A percentile compares a stretch with the other conserved stretches of the same genome.
Conservation (phyloP, 2,888 invertebrate genomes). For the Coronaproctus castanopsis region DNA sequence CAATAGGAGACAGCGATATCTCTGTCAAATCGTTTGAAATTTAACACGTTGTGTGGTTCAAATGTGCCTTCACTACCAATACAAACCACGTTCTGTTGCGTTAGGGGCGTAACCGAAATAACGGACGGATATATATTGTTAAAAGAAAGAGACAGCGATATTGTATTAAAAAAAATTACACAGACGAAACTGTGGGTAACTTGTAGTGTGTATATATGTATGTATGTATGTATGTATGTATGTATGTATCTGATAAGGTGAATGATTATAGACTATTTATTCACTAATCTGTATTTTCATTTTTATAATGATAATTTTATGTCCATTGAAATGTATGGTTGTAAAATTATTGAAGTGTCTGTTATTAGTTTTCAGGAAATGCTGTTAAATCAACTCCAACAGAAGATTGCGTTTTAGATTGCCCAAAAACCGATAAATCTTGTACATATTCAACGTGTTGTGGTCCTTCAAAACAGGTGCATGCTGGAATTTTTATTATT, state of each 20-base stretch:
- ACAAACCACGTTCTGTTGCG: no score
- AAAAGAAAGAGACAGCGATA: no score
- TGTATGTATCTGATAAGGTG: neutral
- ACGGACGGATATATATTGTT: no score
- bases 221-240: neutral
- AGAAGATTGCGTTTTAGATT: slow-evolving; percentile 61
- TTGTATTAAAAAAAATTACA: no score
- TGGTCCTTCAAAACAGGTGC: slow-evolving; percentile 57
- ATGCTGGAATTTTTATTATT: neutral
- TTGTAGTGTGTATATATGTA: neutral
- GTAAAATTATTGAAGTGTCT: neutral
- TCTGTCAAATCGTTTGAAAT: no score
- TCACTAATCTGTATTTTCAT: neutral
- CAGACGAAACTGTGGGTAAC: no score
- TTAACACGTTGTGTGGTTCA: no score
- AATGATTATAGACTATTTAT: neutral
- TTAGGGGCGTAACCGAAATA: no score
- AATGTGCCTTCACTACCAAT: no score
- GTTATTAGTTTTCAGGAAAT: slow-evolving; percentile 29
- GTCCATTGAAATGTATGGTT: slow-evolving; percentile 1
- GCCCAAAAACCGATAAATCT: slow-evolving; percentile 60
- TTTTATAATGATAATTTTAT: slow-evolving; percentile 3
- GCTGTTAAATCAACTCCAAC: slow-evolving; percentile 30
- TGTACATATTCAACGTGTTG: slow-evolving; percentile 79
- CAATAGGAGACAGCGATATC: no score